phyloP scores from a whole-genome alignment of 2,797 vertebrate genomes.

The Petrocephalus schoutedeni region DNA sequence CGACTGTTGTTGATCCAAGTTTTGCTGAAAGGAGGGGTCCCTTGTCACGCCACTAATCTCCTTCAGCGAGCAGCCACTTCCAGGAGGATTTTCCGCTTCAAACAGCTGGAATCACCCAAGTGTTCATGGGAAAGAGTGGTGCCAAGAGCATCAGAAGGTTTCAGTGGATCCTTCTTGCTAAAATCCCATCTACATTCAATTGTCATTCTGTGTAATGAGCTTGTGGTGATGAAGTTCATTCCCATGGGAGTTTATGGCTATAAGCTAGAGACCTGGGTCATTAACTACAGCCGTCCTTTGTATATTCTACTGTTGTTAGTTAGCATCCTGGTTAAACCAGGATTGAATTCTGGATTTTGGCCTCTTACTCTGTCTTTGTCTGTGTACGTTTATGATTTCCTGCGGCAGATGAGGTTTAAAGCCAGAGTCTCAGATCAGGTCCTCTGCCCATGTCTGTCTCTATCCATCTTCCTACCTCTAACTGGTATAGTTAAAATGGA shows the following conservation, averaged over 20 bases:
- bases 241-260: neutral
- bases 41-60: slow-evolving; percentile 44
- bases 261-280: slow-evolving; percentile 2
- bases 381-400: neutral
- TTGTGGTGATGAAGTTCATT: neutral
- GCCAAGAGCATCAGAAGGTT: slow-evolving; percentile 48
- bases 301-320: neutral
- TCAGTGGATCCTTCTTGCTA: slow-evolving; percentile 32
- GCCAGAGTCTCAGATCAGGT: neutral
- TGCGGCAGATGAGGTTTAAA: neutral
- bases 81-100: slow-evolving; percentile 60
- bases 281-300: neutral
- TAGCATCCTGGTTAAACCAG: slow-evolving; percentile 5
- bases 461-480: neutral
- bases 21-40: neutral
- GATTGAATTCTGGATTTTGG: neutral
- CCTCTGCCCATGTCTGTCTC: neutral
- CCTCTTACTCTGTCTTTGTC: neutral
- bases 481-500: neutral
- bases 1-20: neutral
- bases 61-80: slow-evolving; percentile 51
- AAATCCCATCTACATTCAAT: slow-evolving; percentile 16
- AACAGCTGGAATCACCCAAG: slow-evolving; percentile 61
- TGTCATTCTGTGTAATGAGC: neutral
- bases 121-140: slow-evolving; percentile 50